Evolutionary conservation across 2,888 invertebrate genomes (phyloP), one percentile per base, ranked within the genome.

Genomic region (Hetaerina titia): DNA sequence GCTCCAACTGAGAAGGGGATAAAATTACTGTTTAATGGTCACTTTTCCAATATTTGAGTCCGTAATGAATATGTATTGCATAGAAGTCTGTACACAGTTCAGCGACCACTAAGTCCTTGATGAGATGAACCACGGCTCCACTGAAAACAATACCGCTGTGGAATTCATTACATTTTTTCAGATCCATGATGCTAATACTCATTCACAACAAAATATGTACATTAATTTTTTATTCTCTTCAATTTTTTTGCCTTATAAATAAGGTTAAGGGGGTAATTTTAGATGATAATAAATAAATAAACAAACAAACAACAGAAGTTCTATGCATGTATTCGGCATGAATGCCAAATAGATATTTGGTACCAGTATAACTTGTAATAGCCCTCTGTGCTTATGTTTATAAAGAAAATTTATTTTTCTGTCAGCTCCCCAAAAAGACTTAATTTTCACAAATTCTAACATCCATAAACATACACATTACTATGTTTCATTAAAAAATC

Each of bases 401-500:
- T 5, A 81, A 31, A 11, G n/a, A 7, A 81, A 11, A 31, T 31
- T 31, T 11, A 45, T 45, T 31, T 81, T n/a, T 31, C 25, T 9
- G 31, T 81, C 31, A 13, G 81, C 11, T n/a, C 31, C 13, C 31
- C 81, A 25, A 81, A 31, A 31, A 81, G 31, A 31, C 8, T 15
- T 81, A 81, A 81, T 81, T 31, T 31, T 31, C 81, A 81, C 81
- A 81, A 81, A 31, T 81, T 81, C 81, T 81, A 81, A 81, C 81
- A 81, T 31, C 81, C 81, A 81, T 31, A 31, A 81, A 81, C 81
- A 81, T 81, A 31, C 31, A 81, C 2, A 81, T 81, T 81, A 81
- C 81, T 81, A 81, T 81, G 11, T 81, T 81, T 81, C 81, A 31
- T 81, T 31, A 81, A 22, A 81, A 81, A 81, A 81, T 81, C 13